A percentile compares a stretch with the other conserved stretches of the same genome.
Conservation (phyloP, 2,888 invertebrate species). For the Cordilura impudica region DNA sequence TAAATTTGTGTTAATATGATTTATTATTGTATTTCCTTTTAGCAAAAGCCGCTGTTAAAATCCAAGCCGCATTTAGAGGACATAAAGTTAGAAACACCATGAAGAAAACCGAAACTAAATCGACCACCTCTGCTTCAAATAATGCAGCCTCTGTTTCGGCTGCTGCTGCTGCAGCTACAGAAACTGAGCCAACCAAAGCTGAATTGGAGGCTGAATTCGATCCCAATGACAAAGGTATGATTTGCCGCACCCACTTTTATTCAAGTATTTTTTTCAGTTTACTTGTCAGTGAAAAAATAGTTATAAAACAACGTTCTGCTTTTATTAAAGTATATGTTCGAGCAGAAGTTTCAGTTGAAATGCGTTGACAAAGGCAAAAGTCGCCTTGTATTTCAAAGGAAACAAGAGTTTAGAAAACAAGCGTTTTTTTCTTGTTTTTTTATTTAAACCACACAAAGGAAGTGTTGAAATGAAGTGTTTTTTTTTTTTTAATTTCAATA, state of each 20-base stretch:
- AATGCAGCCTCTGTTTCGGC: slow-evolving; percentile 41
- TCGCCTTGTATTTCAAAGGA: not conserved
- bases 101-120: slow-evolving; percentile 81
- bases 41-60: slow-evolving; percentile 88
- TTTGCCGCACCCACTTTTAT: not conserved
- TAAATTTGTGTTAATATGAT: not conserved
- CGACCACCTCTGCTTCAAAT: slow-evolving; percentile 66
- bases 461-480: not conserved
- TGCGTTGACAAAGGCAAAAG: not conserved
- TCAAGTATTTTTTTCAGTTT: not conserved
- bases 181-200: slow-evolving; percentile 82
- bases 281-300: too few species aligned
- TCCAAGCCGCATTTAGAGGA: slow-evolving; percentile 92
- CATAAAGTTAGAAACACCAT: slow-evolving; percentile 88
- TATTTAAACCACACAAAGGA: not conserved
- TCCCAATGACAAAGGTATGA: slow-evolving; percentile 87
- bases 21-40: not conserved
- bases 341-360: not conserved
- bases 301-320: not conserved
- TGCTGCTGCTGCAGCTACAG: slow-evolving; percentile 61
- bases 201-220: slow-evolving; percentile 88
- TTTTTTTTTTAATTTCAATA: not conserved
- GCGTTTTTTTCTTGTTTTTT: not conserved
- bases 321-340: not conserved
- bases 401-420: not conserved